Evolutionary conservation across 2,888 invertebrate species (phyloP).

Genomic region (Tetragonula carbonaria): DNA sequence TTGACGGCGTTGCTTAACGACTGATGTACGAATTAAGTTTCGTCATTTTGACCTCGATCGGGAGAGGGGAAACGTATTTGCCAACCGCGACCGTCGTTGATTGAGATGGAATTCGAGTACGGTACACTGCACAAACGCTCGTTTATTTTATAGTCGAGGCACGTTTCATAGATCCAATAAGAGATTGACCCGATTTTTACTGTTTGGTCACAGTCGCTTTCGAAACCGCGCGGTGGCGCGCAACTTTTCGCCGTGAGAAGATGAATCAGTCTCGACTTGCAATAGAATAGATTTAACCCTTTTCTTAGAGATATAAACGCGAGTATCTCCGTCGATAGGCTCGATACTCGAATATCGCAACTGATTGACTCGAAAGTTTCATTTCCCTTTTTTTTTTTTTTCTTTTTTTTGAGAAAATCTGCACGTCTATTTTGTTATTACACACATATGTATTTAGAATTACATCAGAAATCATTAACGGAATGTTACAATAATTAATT

Average conservation of each 20-base stretch:
- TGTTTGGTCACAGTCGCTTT: conserved; percentile 53
- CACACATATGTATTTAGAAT: too few relatives aligned
- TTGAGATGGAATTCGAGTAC: conserved; percentile 56
- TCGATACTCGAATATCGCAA: not conserved
- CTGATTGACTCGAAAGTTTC: not conserved
- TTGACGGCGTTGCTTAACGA: conserved; percentile 31
- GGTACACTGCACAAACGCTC: conserved; percentile 35
- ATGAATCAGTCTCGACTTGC: conserved; percentile 26
- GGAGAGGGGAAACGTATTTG: conserved; percentile 38
- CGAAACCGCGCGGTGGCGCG: conserved; percentile 21
- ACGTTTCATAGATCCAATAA: conserved; percentile 77
- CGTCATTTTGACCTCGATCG: conserved; percentile 54
- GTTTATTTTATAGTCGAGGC: conserved; percentile 71
- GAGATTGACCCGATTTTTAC: conserved; percentile 79
- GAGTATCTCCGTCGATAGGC: not conserved
- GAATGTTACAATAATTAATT: not conserved
- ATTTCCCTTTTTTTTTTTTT: not conserved
- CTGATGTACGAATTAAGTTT: conserved; percentile 41
- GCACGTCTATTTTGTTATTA: not conserved
- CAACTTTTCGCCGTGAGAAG: conserved; percentile 27
- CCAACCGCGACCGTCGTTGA: conserved; percentile 47
- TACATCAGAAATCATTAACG: too few relatives aligned
- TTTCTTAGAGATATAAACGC: not conserved
- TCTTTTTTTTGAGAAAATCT: not conserved
- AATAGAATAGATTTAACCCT: conserved; percentile 21